Conservation (phyloP, 1,140 invertebrate species). For the Diploscapter pachys region DNA sequence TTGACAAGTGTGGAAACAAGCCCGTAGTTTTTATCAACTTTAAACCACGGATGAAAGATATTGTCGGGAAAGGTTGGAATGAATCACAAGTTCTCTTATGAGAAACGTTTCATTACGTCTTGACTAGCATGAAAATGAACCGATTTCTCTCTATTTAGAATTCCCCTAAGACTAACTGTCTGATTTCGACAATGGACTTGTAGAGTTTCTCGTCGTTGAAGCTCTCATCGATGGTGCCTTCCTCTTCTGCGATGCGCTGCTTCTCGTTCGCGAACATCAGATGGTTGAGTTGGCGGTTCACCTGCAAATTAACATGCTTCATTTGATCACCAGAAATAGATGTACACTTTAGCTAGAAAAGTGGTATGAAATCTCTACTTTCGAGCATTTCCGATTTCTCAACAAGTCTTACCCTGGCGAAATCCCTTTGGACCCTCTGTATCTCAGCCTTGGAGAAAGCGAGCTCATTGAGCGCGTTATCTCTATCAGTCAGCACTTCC, state of each 20-base stretch:
- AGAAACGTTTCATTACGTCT: too few species aligned
- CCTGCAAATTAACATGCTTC: too few species aligned
- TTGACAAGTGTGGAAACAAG: slow-evolving; percentile 1
- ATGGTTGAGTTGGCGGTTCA: not conserved
- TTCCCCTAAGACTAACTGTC: too few species aligned
- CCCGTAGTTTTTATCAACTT: too few species aligned
- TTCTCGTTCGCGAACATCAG: not conserved
- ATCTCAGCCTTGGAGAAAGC: slow-evolving; percentile 22
- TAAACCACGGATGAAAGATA: too few species aligned
- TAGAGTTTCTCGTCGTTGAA: too few species aligned
- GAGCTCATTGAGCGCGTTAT: slow-evolving; percentile 16
- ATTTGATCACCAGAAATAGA: not conserved
- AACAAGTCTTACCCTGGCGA: not conserved
- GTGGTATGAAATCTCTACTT: not conserved
- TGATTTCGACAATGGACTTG: too few species aligned
- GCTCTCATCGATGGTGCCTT: too few species aligned
- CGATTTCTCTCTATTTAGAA: too few species aligned
- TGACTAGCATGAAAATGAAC: too few species aligned
- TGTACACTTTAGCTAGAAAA: not conserved
- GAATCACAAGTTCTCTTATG: too few species aligned
- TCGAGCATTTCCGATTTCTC: not conserved
- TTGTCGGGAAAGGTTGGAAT: too few species aligned
- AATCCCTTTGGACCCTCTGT: slow-evolving; percentile 26
- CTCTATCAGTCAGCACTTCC: slow-evolving; percentile 5
- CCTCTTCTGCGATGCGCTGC: not conserved